phyloP scores from a whole-genome alignment of 2,888 invertebrate genomes.

The Colostygia pectinataria region DNA sequence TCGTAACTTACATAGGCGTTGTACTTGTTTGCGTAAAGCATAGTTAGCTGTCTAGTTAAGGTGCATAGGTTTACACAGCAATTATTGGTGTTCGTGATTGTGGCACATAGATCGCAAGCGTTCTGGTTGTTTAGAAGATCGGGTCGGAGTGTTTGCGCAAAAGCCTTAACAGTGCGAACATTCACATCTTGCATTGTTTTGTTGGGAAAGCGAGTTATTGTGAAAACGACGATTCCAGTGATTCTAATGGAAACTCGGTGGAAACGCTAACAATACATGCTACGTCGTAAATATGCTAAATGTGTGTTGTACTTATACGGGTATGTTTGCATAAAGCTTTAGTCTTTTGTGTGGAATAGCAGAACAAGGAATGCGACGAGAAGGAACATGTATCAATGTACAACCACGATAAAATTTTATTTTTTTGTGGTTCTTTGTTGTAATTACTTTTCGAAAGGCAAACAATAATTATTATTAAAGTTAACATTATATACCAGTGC shows the following conservation, averaged over 20 bases:
- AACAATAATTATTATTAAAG: too few species aligned
- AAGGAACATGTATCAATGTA: not conserved
- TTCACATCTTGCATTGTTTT: slow-evolving; percentile 47
- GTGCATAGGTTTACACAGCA: not conserved
- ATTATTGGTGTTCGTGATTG: not conserved
- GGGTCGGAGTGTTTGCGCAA: slow-evolving; percentile 9
- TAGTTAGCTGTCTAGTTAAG: not conserved
- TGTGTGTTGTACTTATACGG: slow-evolving; percentile 27
- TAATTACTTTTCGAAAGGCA: too few species aligned
- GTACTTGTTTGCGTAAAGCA: too few species aligned
- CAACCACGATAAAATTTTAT: not conserved
- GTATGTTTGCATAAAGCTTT: slow-evolving; percentile 15
- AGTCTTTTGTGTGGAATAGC: slow-evolving; percentile 1
- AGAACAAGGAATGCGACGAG: not conserved
- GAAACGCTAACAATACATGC: slow-evolving; percentile 38
- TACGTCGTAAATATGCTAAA: slow-evolving; percentile 41
- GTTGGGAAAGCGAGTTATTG: slow-evolving; percentile 36
- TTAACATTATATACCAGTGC: too few species aligned
- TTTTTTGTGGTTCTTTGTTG: too few species aligned
- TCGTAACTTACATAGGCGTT: too few species aligned
- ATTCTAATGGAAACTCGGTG: slow-evolving; percentile 41
- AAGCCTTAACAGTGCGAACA: slow-evolving; percentile 17
- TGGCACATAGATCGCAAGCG: not conserved
- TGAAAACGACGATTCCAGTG: slow-evolving; percentile 33
- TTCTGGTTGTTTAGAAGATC: slow-evolving; percentile 3